phyloP scores from a whole-genome alignment of 1,140 invertebrate species.

The Caligus rogercresseyi region DNA sequence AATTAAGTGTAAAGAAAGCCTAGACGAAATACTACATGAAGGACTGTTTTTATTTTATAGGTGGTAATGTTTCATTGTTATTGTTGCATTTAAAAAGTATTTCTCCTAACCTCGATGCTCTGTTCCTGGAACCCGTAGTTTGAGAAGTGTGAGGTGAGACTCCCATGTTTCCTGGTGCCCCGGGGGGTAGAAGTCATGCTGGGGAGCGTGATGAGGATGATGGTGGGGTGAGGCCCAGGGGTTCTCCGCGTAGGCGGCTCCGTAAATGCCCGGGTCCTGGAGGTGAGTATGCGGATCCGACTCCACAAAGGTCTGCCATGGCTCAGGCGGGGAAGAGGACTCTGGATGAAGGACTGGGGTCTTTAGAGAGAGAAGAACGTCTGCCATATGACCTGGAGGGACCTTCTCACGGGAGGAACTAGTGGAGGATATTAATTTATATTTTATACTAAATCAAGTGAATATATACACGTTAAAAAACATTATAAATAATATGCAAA shows the following conservation, averaged over 20 bases:
- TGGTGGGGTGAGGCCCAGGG: slow-evolving; percentile 31
- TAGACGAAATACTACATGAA: too few relatives aligned
- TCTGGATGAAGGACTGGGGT: slow-evolving; percentile 66
- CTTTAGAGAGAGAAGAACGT: slow-evolving; percentile 64
- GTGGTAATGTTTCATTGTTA: too few relatives aligned
- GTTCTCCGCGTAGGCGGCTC: slow-evolving; percentile 68
- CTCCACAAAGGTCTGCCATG: not conserved
- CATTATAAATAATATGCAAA: too few relatives aligned
- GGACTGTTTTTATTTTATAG: too few relatives aligned
- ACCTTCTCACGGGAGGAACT: slow-evolving; percentile 22
- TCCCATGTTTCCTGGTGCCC: slow-evolving; percentile 19
- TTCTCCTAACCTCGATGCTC: slow-evolving; percentile 19
- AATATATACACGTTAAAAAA: too few relatives aligned
- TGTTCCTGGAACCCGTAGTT: slow-evolving; percentile 20
- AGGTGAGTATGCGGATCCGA: slow-evolving; percentile 22
- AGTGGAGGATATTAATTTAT: too few relatives aligned
- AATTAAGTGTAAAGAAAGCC: too few relatives aligned
- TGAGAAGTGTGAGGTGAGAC: slow-evolving; percentile 30
- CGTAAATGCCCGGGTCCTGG: slow-evolving; percentile 20
- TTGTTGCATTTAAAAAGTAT: too few relatives aligned
- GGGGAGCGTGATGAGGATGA: slow-evolving; percentile 16
- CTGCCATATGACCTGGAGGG: slow-evolving; percentile 43
- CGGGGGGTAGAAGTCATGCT: slow-evolving; percentile 24
- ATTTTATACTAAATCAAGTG: too few relatives aligned
- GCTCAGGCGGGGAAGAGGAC: slow-evolving; percentile 26